Evolutionary conservation across 2,797 vertebrate species (phyloP).

Genomic region (Macropus fuliginosus): DNA sequence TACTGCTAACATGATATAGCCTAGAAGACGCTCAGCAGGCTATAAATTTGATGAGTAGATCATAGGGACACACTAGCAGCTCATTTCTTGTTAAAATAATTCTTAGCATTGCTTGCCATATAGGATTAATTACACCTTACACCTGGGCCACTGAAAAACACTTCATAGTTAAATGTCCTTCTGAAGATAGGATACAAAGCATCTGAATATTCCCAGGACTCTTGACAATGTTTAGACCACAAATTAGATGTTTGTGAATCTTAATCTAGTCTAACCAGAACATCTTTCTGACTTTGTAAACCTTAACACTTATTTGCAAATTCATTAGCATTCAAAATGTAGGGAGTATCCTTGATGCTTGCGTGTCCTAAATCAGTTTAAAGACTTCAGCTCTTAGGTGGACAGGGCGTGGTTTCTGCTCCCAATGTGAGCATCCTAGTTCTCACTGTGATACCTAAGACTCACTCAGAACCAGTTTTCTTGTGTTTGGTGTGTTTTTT

Average conservation of each 20-base stretch:
- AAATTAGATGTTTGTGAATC: neutral
- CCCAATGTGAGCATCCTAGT: neutral
- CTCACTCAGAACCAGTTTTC: neutral
- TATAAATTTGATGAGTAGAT: neutral
- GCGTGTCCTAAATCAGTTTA: neutral
- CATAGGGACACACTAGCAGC: neutral
- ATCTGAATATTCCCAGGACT: neutral
- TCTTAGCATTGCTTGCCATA: neutral
- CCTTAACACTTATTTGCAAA: neutral
- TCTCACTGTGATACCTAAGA: neutral
- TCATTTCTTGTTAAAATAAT: slow-evolving; percentile 5
- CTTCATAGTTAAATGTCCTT: neutral
- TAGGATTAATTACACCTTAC: slow-evolving; percentile 1
- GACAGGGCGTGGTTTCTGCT: neutral
- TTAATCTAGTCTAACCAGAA: neutral
- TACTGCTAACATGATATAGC: neutral
- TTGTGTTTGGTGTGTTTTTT: neutral
- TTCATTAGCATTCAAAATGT: neutral
- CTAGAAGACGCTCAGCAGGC: neutral
- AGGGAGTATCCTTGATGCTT: neutral
- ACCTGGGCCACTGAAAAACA: neutral
- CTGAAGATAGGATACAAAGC: neutral
- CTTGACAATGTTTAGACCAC: neutral
- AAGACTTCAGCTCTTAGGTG: neutral
- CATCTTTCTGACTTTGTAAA: neutral